Percentiles rank a stretch among this genome's conserved stretches.
phyloP scores from a whole-genome alignment of 2,888 invertebrate species.

The Linyphia triangularis region DNA sequence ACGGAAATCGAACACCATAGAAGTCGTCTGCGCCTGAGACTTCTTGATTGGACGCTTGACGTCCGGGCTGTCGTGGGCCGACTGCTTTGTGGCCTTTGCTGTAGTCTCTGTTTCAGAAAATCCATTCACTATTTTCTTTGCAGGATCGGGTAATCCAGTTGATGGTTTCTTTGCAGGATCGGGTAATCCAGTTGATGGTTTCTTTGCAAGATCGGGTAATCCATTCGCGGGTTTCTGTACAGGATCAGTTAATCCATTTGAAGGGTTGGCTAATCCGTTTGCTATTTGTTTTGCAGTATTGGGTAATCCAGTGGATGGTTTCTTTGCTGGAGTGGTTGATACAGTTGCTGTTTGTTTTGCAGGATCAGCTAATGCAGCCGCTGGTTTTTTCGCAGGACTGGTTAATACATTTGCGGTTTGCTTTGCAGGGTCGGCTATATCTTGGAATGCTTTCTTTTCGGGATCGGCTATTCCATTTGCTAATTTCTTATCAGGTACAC shows the following conservation, averaged over 20 bases:
- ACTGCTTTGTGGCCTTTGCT: background rate
- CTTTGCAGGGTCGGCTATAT: no score
- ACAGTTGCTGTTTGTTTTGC: background rate
- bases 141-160: background rate
- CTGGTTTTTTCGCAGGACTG: background rate
- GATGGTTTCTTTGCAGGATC: background rate
- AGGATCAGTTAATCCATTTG: background rate
- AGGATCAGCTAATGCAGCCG: background rate
- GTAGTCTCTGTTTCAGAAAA: background rate
- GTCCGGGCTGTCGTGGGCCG: constrained; percentile 1
- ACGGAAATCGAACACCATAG: constrained; percentile 76
- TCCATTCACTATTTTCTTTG: background rate
- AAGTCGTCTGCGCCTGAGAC: constrained; percentile 4
- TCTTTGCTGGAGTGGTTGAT: no score
- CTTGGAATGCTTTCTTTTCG: no score
- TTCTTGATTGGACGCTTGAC: constrained; percentile 30
- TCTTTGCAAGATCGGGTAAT: background rate
- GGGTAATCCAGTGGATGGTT: background rate
- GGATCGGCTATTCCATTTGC: background rate
- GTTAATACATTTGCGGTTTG: background rate
- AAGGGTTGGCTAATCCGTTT: background rate
- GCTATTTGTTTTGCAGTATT: background rate
- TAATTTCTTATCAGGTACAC: background rate
- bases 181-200: background rate
- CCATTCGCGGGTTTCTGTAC: background rate